These are phyloP conservation scores for Drosophila algonquin DNA, from an alignment of 2,888 invertebrate genomes.

Conservation along the genomic window DNA sequence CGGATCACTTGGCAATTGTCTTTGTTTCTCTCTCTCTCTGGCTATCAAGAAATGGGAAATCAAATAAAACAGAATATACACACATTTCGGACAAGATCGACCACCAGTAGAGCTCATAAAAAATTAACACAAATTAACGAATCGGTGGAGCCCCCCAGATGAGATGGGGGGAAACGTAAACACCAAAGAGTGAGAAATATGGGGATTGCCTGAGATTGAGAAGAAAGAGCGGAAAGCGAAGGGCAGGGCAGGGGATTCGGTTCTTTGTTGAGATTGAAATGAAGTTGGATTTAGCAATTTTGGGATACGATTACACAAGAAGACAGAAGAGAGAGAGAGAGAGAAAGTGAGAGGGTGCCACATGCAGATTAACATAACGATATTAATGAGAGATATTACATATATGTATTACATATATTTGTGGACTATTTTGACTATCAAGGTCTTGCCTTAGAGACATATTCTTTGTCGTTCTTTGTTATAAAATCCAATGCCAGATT, in stretches of 20 bases:
- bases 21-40: conserved; percentile 49
- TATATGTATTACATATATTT: too few species aligned
- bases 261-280: too few species aligned
- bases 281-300: too few species aligned
- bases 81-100: conserved; percentile 37
- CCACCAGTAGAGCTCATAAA: conserved; percentile 67
- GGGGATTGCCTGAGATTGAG: conserved; percentile 40
- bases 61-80: conserved; percentile 60
- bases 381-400: too few species aligned
- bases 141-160: conserved; percentile 21
- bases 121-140: conserved; percentile 74
- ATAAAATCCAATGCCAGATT: background rate
- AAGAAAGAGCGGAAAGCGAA: conserved; percentile 4
- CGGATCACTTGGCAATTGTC: conserved; percentile 69
- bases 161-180: conserved; percentile 14
- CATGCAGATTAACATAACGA: too few species aligned
- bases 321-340: too few species aligned
- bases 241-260: conserved; percentile 3
- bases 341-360: too few species aligned
- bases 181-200: conserved; percentile 40
- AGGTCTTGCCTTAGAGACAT: too few species aligned
- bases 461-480: background rate
- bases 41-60: conserved; percentile 64
- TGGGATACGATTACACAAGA: too few species aligned
- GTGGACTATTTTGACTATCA: too few species aligned